Evolutionary conservation across 2,113 vertebrate genomes (phyloP).

Genomic region (Corvus cornix): DNA sequence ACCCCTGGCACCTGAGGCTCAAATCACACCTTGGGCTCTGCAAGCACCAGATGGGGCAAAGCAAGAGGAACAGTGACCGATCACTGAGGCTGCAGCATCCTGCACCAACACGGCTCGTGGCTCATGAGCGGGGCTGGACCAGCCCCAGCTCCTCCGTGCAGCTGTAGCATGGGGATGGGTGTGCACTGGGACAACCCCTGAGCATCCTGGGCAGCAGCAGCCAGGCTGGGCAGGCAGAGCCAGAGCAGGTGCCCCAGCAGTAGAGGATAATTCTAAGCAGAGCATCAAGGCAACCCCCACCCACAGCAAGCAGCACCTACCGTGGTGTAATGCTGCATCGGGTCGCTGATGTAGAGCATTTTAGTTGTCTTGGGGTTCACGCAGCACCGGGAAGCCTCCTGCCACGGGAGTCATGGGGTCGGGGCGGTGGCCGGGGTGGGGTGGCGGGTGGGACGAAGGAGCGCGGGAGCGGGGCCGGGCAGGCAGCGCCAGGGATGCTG

Average conservation of each 20-base stretch:
- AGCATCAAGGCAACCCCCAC: not conserved
- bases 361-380: slow-evolving; percentile 63
- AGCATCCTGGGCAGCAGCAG: not conserved
- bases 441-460: not conserved
- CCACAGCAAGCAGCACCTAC: slow-evolving; percentile 75
- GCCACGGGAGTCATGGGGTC: slow-evolving; percentile 75
- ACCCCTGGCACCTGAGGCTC: too few species aligned
- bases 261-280: rapidly evolving
- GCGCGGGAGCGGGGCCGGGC: not conserved
- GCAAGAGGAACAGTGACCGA: rapidly evolving
- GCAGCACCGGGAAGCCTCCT: slow-evolving; percentile 33
- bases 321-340: slow-evolving; percentile 79
- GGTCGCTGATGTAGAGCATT: slow-evolving; percentile 87
- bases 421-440: not conserved
- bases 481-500: slow-evolving; percentile 39
- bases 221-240: not conserved
- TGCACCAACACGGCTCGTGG: rapidly evolving
- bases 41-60: not conserved
- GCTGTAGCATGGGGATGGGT: not conserved
- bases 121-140: not conserved
- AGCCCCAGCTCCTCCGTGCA: not conserved
- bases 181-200: rapidly evolving
- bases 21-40: not conserved
- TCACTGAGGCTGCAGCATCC: not conserved
- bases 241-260: rapidly evolving